A percentile compares a stretch with the other conserved stretches of the same genome.
Evolutionary conservation across 2,797 vertebrate genomes (phyloP).

Genomic region (Enteromius paludinosus): DNA sequence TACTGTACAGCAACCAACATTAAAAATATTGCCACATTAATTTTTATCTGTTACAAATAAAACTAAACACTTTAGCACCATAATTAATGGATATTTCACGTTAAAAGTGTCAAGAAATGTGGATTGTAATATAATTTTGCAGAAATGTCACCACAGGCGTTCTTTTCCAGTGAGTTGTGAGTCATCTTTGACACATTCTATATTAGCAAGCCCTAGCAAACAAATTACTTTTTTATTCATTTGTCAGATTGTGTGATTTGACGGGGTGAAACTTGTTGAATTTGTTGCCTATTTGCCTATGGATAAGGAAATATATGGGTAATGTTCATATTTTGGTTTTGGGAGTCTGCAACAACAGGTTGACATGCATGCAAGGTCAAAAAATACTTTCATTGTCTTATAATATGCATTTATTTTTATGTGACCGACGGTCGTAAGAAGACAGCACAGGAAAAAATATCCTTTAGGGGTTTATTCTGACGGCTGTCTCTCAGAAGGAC

Average conservation of each 20-base stretch:
- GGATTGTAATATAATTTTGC: not conserved
- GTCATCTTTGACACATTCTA: not conserved
- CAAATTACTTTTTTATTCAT: not conserved
- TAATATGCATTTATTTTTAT: not conserved
- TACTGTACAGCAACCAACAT: not conserved
- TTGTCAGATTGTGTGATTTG: not conserved
- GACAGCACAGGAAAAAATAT: no score
- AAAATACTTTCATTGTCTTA: no score
- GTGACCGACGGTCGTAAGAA: no score
- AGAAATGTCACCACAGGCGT: not conserved
- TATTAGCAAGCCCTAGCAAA: not conserved
- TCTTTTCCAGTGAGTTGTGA: not conserved
- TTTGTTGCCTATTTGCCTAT: not conserved
- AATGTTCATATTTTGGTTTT: no score
- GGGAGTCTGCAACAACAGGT: no score
- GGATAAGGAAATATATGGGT: no score
- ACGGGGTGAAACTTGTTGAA: not conserved
- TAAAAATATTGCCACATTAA: not conserved
- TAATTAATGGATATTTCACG: not conserved
- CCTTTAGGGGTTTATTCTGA: no score
- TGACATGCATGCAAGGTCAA: no score
- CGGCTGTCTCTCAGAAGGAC: no score
- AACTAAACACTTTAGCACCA: not conserved
- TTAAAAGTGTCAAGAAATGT: not conserved
- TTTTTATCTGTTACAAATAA: not conserved